phyloP scores from a whole-genome alignment of 2,888 invertebrate genomes.

The Urechis unicinctus region DNA sequence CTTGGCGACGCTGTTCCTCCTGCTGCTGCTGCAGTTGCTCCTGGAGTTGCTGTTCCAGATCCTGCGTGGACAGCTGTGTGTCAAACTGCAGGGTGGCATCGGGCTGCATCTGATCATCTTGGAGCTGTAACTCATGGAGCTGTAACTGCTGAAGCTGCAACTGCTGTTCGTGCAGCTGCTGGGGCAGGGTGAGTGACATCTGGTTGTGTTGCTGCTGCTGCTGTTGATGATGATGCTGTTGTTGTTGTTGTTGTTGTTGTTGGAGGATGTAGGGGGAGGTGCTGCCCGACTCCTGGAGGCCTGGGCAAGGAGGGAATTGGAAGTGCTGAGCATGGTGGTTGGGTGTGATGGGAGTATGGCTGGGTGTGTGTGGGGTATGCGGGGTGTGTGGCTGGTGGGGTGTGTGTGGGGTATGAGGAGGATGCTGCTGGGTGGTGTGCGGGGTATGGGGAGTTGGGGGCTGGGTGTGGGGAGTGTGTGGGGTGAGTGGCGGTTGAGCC shows the following conservation, averaged over 20 bases:
- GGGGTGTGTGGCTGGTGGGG: conserved; percentile 10
- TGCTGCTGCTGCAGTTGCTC: conserved; percentile 5
- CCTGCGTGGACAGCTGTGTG: not conserved
- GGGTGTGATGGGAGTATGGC: conserved; percentile 11
- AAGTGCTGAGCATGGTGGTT: conserved; percentile 1
- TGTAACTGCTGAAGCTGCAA: conserved; percentile 9
- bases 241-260: conserved; percentile 1
- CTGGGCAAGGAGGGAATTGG: conserved; percentile 7
- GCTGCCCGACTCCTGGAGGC: conserved; percentile 1
- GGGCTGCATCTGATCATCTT: conserved; percentile 1
- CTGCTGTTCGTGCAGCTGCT: conserved; percentile 2
- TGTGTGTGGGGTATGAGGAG: not conserved
- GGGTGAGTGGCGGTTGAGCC: conserved; percentile 2
- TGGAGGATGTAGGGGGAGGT: conserved; percentile 2
- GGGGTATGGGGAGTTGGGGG: conserved; percentile 13
- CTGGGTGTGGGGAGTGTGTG: conserved; percentile 19
- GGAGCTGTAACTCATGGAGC: conserved; percentile 5
- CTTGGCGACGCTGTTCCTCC: not conserved
- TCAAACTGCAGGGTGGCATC: not conserved
- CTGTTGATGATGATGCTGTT: conserved; percentile 1
- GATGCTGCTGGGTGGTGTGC: conserved; percentile 10
- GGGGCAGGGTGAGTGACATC: not conserved
- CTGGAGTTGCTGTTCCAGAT: conserved; percentile 4
- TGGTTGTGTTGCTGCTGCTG: conserved; percentile 1
- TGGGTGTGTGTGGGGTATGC: conserved; percentile 11